Conservation (phyloP, 2,113 vertebrate genomes). For the Lipophrys pholis region DNA sequence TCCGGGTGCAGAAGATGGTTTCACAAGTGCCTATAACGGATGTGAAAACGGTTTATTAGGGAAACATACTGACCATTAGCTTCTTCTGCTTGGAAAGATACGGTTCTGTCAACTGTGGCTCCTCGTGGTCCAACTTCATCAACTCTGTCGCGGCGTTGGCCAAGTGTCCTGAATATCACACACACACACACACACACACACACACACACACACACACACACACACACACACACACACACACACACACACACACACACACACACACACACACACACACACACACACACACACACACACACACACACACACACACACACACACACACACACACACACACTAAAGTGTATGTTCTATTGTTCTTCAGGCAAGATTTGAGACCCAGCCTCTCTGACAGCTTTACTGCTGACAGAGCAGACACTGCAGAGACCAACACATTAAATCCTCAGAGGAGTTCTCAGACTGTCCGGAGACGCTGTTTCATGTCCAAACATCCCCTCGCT, state of each 20-base stretch:
- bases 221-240: too few species aligned
- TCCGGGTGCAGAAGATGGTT: too few species aligned
- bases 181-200: slow-evolving; percentile 27
- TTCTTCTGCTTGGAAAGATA: slow-evolving; percentile 99
- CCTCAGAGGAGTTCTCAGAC: not conserved
- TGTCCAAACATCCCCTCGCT: slow-evolving; percentile 6
- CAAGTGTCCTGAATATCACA: slow-evolving; percentile 88
- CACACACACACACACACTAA: not conserved
- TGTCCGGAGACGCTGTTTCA: slow-evolving; percentile 17
- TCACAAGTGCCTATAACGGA: too few species aligned
- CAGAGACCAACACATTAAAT: not conserved
- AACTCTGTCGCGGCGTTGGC: slow-evolving; percentile 93
- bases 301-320: too few species aligned
- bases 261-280: not conserved
- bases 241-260: too few species aligned
- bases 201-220: not conserved
- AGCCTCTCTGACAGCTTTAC: not conserved
- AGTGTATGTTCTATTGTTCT: not conserved
- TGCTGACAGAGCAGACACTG: not conserved
- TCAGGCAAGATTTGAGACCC: slow-evolving; percentile 2
- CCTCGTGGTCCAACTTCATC: slow-evolving; percentile 97
- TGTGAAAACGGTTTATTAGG: not conserved
- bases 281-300: too few species aligned
- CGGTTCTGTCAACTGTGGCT: slow-evolving; percentile 95
- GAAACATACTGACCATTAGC: slow-evolving; percentile 89